Base-by-base conservation (phyloP, 2,797 vertebrate species). In the Oreortyx pictus region DNA sequence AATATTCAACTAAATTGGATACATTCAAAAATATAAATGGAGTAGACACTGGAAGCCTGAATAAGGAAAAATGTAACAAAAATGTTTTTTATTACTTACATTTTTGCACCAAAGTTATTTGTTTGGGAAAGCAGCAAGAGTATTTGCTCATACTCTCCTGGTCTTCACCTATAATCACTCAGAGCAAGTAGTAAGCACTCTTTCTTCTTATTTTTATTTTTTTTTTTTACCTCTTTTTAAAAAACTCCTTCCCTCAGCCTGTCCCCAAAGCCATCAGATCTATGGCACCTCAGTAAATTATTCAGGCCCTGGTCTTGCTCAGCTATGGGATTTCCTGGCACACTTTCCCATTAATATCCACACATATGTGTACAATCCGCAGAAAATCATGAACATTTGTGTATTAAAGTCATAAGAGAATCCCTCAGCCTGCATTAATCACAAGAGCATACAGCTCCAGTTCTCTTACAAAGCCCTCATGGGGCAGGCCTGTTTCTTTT, bases 261-360 rank as follows among this genome's bases (percentile, higher is more conserved):
- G 92, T 96, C 97, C 98, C 98, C 96, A 97, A 97, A 98, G 95
- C 97, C 97, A 97, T 97, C 96, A 98, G 97, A 98, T 96, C 96
- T 95, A 88, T 52, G 33, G 39, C 92, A 97, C 92, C 93, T 95
- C 96, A 95, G 96, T 98, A 97, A 97, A 98, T 98, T 98, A 98
- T 98, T 98, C 97, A 98, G 97, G 86, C 86, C 96, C 95, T 87
- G 61, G 20, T 82, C 47, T 91, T 90, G 29, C 82, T 95, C 76
- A 93, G 75, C 62, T 81, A 18, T 62, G 44, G 74, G 43, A 65
- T 71, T 92, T 95, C 72, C 70, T 92, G 47, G 46, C 56, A 96
- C 24, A 14, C 22, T 93, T 73, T 29, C 10, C 47, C 31, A 79
- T 93, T 91, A 88, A 74, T 62, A 94, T 46, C 68, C 52, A 85